A percentile compares a stretch with the other conserved stretches of the same genome.
Evolutionary conservation across 2,888 invertebrate species (phyloP).

Genomic region (Chalcosyrphus nemorum): DNA sequence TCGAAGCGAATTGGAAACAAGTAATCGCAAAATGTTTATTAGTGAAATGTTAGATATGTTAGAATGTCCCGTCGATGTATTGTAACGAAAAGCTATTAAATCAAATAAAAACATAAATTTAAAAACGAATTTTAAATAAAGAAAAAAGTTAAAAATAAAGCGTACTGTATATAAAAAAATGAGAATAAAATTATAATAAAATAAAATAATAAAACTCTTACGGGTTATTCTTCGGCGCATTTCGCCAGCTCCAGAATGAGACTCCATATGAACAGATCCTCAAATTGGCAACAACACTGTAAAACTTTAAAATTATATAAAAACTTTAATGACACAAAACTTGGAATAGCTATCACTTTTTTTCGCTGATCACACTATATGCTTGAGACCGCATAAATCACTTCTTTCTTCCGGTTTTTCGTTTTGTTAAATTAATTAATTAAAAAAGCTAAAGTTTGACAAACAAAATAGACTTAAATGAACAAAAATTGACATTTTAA

Average conservation of each 20-base stretch:
- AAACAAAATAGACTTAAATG: too few relatives aligned
- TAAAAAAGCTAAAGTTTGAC: not conserved
- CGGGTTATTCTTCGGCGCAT: constrained; percentile 77
- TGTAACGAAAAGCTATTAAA: too few relatives aligned
- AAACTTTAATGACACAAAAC: not conserved
- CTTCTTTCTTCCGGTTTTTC: not conserved
- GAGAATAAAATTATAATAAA: not conserved
- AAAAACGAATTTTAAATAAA: not conserved
- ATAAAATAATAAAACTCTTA: constrained; percentile 74
- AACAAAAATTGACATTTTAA: too few relatives aligned
- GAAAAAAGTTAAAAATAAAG: not conserved
- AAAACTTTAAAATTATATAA: not conserved
- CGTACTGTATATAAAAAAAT: not conserved
- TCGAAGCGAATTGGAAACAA: too few relatives aligned
- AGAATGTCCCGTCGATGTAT: too few relatives aligned
- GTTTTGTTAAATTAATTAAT: not conserved
- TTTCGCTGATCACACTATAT: not conserved
- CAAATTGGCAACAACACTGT: not conserved
- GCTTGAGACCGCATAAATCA: not conserved
- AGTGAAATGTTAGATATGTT: too few relatives aligned
- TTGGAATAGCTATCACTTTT: not conserved
- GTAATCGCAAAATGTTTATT: too few relatives aligned
- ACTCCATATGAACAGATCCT: constrained; percentile 3
- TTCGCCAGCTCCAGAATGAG: constrained; percentile 47
- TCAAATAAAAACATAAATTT: too few relatives aligned